Evolutionary conservation across 2,113 vertebrate species (phyloP), one percentile per base, ranked within the genome.

Genomic region (Calyptommatus sinebrachiatus): DNA sequence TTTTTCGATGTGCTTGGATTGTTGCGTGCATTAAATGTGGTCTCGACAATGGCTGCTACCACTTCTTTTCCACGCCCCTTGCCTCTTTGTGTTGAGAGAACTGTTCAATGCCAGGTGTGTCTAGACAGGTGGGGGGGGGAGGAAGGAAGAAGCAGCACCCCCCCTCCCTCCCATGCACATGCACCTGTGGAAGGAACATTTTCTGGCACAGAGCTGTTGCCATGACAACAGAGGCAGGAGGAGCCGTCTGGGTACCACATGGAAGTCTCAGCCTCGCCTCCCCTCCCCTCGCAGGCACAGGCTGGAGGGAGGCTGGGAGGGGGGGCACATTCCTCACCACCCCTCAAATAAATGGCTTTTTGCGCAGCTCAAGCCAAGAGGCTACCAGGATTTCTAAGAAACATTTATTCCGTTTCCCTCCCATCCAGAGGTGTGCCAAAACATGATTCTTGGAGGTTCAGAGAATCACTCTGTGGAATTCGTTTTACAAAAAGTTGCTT

Each of bases 151-250:
- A 20, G 29, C 3, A 2, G 7, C 29, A 10, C 89, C 93, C 95
- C 95, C 96, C 95, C 95, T 93, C 94, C 94, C 94, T 29, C 57
- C 6, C 12, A n/a, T n/a, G n/a, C n/a, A n/a, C n/a, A n/a, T 2
- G 60, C 61, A 76, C 60, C 73, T 76, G 75, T 22, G 7, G 48
- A 69, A 57, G 28, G 28, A 41, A 26, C 22, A 4, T 41, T 31
- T 57, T 70, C 28, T 26, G 21, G 29, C 50, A 12, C 9, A 2
- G 20, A 22, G n/a, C 26, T 6, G 72, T 69, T 29, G 53, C 26
- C 50, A 74, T 69, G 50, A 45, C 50, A 61, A 78, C 76, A 61
- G 76, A 46, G 50, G 24, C 20, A 70, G n/a, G 3, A 21, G 18
- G 4, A 7, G 29, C 28, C 12, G 41, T n/a, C 26, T 70, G 67